Percentiles rank a stretch among this genome's conserved stretches.
Evolutionary conservation across 2,888 invertebrate species (phyloP).

Genomic region (Mellilla xanthometata): DNA sequence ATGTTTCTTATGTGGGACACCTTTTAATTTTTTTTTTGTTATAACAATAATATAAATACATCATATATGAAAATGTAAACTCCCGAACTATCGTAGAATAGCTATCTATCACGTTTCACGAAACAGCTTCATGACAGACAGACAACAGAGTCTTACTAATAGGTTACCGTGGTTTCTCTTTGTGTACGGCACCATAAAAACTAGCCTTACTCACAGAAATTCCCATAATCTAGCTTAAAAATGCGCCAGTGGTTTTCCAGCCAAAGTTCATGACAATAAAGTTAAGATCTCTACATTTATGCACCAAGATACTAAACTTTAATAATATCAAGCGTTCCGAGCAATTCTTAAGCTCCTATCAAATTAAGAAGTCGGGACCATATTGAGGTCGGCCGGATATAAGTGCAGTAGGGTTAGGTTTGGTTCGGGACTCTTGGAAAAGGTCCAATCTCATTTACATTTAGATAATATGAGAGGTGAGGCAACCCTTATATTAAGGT

Average conservation of each 20-base stretch:
- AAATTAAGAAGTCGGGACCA: constrained; percentile 20
- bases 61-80: too few species aligned
- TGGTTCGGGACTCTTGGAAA: constrained; percentile 14
- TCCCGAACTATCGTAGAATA: too few species aligned
- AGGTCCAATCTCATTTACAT: constrained; percentile 30
- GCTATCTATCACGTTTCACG: too few species aligned
- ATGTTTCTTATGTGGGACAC: too few species aligned
- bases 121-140: too few species aligned
- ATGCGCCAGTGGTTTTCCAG: background rate
- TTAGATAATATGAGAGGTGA: constrained; percentile 22
- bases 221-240: too few species aligned
- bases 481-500: constrained; percentile 10
- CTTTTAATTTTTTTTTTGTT: too few species aligned
- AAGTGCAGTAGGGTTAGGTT: constrained; percentile 23
- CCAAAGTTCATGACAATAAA: background rate
- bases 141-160: too few species aligned
- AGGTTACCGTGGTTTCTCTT: too few species aligned
- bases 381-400: constrained; percentile 19
- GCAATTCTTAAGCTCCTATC: constrained; percentile 13
- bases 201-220: too few species aligned
- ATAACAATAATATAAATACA: too few species aligned
- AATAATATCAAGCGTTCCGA: constrained; percentile 9
- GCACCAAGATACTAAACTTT: constrained; percentile 10
- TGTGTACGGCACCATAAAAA: too few species aligned
- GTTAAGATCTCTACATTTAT: background rate